phyloP scores from a whole-genome alignment of 2,888 invertebrate species.

The Sarcophaga caerulescens region DNA sequence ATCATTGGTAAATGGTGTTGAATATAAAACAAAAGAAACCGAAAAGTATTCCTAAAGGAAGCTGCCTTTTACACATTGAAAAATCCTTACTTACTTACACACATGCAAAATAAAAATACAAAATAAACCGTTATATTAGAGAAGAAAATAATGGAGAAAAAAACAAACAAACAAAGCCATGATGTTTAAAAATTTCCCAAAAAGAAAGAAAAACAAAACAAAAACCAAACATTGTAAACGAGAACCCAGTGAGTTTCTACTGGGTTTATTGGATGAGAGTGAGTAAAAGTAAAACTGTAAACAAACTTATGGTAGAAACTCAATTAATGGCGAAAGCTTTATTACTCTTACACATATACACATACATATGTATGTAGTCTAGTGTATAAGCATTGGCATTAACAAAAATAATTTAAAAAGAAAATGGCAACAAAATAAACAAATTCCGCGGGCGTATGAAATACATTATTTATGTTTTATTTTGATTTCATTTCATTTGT shows the following conservation, averaged over 20 bases:
- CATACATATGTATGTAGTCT: background rate
- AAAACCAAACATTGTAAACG: constrained; percentile 11
- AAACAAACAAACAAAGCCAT: constrained; percentile 10
- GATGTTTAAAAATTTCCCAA: background rate
- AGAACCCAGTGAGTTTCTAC: constrained; percentile 22
- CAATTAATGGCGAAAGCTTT: background rate
- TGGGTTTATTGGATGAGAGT: no score
- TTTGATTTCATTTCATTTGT: constrained; percentile 50
- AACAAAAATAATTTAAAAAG: background rate
- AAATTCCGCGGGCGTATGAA: constrained; percentile 68
- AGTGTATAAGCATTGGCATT: background rate
- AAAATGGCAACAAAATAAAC: constrained; percentile 63
- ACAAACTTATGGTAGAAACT: background rate
- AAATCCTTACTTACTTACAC: no score
- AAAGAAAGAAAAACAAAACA: constrained; percentile 24
- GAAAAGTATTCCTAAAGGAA: no score
- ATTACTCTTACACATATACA: background rate
- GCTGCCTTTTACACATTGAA: no score
- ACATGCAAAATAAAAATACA: background rate
- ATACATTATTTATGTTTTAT: constrained; percentile 68
- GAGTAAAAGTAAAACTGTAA: background rate
- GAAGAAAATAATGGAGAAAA: background rate
- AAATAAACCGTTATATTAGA: constrained; percentile 18
- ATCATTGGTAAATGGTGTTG: no score
- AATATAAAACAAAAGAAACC: no score